Evolutionary conservation across 2,113 vertebrate species (phyloP).

Genomic region (Ammodramus savannarum): DNA sequence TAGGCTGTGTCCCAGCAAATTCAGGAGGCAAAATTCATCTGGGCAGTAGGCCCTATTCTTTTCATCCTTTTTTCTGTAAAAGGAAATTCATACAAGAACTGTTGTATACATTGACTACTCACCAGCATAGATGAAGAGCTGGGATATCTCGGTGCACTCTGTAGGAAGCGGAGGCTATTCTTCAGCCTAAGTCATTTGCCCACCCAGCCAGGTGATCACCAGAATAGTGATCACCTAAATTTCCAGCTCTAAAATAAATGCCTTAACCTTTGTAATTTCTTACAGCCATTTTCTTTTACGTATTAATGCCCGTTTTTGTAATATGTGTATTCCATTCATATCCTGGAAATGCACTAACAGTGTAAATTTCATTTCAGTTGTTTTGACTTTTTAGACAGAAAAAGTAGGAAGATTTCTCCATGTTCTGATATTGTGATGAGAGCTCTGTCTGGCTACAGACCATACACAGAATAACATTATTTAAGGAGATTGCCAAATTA

Average conservation of each 20-base stretch:
- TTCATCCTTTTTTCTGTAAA: not conserved
- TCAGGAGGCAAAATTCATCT: not conserved
- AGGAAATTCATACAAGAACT: not conserved
- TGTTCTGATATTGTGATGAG: not conserved
- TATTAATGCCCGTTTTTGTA: not conserved
- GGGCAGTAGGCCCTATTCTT: not conserved
- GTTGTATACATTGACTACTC: accelerated
- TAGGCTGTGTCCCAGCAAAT: not conserved
- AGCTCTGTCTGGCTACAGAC: not conserved
- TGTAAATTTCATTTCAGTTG: not conserved
- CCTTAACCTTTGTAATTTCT: not conserved
- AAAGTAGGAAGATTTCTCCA: not conserved
- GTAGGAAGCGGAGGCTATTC: not conserved
- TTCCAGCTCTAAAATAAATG: not conserved
- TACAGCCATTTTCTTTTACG: not conserved
- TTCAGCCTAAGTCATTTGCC: not conserved
- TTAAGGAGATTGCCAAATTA: not conserved
- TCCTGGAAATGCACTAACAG: not conserved
- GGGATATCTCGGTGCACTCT: not conserved
- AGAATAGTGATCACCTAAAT: not conserved
- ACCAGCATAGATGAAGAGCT: not conserved
- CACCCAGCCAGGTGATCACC: not conserved
- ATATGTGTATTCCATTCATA: not conserved
- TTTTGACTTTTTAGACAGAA: not conserved
- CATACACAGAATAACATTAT: not conserved